Conservation (phyloP, 2,888 invertebrate species). For the Synanthedon andrenaeformis region DNA sequence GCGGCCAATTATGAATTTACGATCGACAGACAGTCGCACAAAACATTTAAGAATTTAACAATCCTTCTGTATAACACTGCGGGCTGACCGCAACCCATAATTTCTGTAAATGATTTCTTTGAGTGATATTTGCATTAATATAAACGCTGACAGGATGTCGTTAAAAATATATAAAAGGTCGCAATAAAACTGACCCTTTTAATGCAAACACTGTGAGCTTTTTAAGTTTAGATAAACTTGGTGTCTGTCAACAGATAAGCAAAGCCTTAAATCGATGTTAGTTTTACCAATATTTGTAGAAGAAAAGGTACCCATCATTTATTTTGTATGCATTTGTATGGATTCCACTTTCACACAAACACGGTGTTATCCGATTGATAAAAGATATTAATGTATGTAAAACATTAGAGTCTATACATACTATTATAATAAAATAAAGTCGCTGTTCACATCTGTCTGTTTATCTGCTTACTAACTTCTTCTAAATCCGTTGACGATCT, state of each 20-base stretch:
- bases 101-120: slow-evolving; percentile 1
- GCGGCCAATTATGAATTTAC: slow-evolving; percentile 38
- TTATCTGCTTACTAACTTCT: no score
- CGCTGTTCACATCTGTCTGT: no score
- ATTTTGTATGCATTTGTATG: no score
- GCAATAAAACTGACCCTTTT: not conserved
- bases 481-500: no score
- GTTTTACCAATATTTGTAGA: not conserved
- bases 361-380: no score
- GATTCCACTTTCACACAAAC: no score
- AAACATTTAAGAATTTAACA: slow-evolving; percentile 2
- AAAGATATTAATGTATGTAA: no score
- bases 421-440: no score
- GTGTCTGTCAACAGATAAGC: no score
- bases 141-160: not conserved
- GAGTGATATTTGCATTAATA: slow-evolving; percentile 1
- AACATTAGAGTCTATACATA: no score
- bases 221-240: not conserved
- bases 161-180: not conserved
- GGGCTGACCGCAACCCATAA: not conserved
- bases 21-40: slow-evolving; percentile 20
- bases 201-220: not conserved
- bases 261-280: no score
- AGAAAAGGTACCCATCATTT: no score
- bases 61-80: not conserved